Percentiles rank a stretch among this genome's conserved stretches.
Evolutionary conservation across 2,113 vertebrate species (phyloP).

Genomic region (Redunca redunca): DNA sequence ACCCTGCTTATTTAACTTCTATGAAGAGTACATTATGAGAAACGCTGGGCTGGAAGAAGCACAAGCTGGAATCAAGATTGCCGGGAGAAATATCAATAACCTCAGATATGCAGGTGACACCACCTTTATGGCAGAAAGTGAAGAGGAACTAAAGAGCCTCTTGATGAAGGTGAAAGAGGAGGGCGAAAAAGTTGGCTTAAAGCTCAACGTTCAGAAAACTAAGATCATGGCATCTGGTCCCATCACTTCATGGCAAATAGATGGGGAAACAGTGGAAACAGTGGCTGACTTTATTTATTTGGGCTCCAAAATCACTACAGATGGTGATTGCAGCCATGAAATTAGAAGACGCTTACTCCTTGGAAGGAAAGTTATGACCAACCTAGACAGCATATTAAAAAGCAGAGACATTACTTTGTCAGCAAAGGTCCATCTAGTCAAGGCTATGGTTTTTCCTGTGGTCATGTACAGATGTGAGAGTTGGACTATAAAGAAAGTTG

Average conservation of each 20-base stretch:
- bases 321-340: neutral
- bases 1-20: neutral
- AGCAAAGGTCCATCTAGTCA: neutral
- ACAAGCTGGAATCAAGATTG: no score
- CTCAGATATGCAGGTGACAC: no score
- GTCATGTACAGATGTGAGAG: neutral
- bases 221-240: no score
- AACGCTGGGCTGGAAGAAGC: neutral
- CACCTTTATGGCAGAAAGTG: no score
- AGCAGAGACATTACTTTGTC: neutral
- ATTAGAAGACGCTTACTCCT: neutral
- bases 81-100: accelerated
- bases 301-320: no score
- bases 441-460: neutral
- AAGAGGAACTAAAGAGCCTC: no score
- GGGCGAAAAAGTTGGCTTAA: no score
- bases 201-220: no score
- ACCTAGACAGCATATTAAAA: neutral
- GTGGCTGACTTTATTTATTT: no score
- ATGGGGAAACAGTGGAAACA: no score
- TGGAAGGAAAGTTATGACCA: neutral
- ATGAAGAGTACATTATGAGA: neutral
- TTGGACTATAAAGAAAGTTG: neutral
- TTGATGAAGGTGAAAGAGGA: no score
- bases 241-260: no score